Evolutionary conservation across 2,888 invertebrate species (phyloP), one percentile per base, ranked within the genome.

Genomic region (Cinara cedri): DNA sequence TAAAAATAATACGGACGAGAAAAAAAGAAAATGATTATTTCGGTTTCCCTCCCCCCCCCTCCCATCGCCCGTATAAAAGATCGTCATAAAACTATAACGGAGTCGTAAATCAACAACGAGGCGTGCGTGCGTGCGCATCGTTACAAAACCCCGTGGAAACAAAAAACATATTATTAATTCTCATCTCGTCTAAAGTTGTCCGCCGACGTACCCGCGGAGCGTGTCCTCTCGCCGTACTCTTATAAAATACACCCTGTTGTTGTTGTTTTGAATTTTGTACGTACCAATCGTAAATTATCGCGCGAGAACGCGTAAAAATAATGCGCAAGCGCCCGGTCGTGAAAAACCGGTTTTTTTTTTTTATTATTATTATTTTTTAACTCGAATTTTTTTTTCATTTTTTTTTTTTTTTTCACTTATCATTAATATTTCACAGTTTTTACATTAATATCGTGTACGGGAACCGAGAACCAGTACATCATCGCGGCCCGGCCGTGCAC

Each of bases 281-380:
- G 34, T 72, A 49, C 57, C 72, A 62, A 72, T 19, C 72, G 72
- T 72, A 72, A 72, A 72, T 72, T 60, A 72, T 72, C 26, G 26
- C 60, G 60, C 49, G 55, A 34, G 34, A 34, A 34, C 42, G 44
- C 42, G 49, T 0, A 0, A 34, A n/a, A 34, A 34, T 34, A 34
- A 34, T 10, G 49, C 66, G 46, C 8, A 0, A 21, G 13, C 21
- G 10, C 6, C 34, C 19, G 42, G 1, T 10, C 16, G 13, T n/a
- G 24, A 60, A 8, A 9, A 60, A 72, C 60, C 26, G 26, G 72
- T 72, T 71, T 68, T 14, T 6, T 24, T 21, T 71, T 24, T 21
- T 55, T n/a, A 1, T 24, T 24, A 44, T 24, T 60, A 21, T 10
- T 1, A 9, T 44, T 49, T n/a, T 24, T 24, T 26, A 24, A 26